These are phyloP conservation scores for Thereva unica DNA, from an alignment of 2,888 invertebrate genomes.

Conservation along the genomic window DNA sequence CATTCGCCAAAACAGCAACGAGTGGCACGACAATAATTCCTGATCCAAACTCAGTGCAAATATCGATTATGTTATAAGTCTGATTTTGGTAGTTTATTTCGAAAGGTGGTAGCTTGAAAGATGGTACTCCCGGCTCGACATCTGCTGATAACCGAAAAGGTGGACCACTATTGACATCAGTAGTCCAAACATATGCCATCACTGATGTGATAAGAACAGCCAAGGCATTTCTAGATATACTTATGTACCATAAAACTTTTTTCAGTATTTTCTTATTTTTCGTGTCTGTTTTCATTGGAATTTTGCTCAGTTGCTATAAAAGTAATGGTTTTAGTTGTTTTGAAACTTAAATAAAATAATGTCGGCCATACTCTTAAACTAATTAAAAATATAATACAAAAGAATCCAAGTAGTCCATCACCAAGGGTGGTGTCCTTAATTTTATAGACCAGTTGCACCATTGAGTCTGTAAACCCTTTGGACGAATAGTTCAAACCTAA, in stretches of 20 bases:
- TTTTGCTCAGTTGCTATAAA: conserved; percentile 67
- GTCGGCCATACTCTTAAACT: conserved; percentile 64
- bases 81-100: conserved; percentile 63
- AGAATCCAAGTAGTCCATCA: conserved; percentile 69
- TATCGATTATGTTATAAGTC: conserved; percentile 65
- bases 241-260: conserved; percentile 71
- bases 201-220: conserved; percentile 69
- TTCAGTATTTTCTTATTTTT: conserved; percentile 56
- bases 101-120: conserved; percentile 70
- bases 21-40: conserved; percentile 82
- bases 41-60: conserved; percentile 72
- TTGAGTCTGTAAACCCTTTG: conserved; percentile 64
- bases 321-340: conserved; percentile 24
- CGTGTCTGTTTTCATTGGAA: conserved; percentile 53
- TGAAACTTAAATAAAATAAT: not conserved
- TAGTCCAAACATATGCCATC: conserved; percentile 62
- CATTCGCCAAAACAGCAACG: conserved; percentile 85
- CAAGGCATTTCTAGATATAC: conserved; percentile 78
- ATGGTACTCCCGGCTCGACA: conserved; percentile 73
- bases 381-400: conserved; percentile 69
- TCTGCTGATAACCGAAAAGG: conserved; percentile 69
- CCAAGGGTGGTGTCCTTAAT: conserved; percentile 61
- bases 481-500: conserved; percentile 71
- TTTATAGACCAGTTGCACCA: conserved; percentile 59
- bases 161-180: conserved; percentile 56